Conservation (phyloP, 2,888 invertebrate genomes). For the Tipula helvola region DNA sequence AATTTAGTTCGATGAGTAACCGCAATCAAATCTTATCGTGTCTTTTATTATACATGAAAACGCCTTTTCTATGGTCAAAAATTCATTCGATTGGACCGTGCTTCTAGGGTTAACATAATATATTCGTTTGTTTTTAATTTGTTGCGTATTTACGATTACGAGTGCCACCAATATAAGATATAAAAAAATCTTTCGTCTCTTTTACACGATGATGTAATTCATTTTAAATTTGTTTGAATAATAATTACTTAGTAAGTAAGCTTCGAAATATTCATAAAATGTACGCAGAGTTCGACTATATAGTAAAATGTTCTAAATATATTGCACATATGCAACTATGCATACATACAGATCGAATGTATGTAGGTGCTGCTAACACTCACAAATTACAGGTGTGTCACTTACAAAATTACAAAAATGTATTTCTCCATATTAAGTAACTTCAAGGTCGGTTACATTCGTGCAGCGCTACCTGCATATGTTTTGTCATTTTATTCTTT, state of each 20-base stretch:
- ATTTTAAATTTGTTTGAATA: not conserved
- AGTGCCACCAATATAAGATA: not conserved
- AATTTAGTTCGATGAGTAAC: not conserved
- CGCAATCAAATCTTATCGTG: not conserved
- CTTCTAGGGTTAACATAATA: not conserved
- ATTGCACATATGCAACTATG: not conserved
- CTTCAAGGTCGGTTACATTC: too few relatives aligned
- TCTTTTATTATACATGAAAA: not conserved
- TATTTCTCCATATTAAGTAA: not conserved
- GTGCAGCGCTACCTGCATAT: not conserved
- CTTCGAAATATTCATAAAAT: not conserved
- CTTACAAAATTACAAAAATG: not conserved
- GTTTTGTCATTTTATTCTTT: not conserved
- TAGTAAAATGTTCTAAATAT: not conserved
- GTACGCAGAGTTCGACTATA: not conserved
- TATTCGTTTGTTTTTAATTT: not conserved
- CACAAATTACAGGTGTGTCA: too few relatives aligned
- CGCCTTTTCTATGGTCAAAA: not conserved
- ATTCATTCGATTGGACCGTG: not conserved
- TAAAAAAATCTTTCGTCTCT: not conserved
- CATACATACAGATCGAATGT: not conserved
- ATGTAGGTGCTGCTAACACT: not conserved
- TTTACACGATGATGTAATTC: not conserved
- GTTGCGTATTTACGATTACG: not conserved
- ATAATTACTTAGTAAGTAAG: too few relatives aligned